These are phyloP conservation scores for Aeoliscus strigatus DNA, from an alignment of 2,797 vertebrate species.

Conservation along the genomic window DNA sequence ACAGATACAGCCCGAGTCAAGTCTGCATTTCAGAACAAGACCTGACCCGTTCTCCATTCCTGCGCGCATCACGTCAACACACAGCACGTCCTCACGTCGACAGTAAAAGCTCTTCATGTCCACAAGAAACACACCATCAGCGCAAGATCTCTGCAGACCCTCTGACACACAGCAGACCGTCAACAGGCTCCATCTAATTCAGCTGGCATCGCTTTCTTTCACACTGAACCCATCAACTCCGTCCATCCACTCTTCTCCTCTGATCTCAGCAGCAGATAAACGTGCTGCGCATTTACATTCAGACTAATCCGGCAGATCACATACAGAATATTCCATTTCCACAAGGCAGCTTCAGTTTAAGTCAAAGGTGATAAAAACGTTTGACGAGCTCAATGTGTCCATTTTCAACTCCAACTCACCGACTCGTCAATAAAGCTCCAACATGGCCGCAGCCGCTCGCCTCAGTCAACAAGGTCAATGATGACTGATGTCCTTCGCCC, in stretches of 20 bases:
- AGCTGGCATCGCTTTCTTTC: slow-evolving; percentile 60
- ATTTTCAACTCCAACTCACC: no score
- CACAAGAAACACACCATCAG: slow-evolving; percentile 17
- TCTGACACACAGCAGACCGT: slow-evolving; percentile 51
- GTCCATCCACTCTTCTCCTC: no score
- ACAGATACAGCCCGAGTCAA: slow-evolving; percentile 35
- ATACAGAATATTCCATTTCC: no score
- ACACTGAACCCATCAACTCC: slow-evolving; percentile 34
- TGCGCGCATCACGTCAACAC: slow-evolving; percentile 12
- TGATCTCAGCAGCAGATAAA: no score
- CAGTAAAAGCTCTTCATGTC: slow-evolving; percentile 3
- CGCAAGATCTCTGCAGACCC: slow-evolving; percentile 17
- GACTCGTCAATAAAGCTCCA: no score
- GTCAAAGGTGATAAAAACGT: no score
- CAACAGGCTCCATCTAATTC: slow-evolving; percentile 64
- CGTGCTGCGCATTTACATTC: no score
- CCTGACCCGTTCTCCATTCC: slow-evolving; percentile 36
- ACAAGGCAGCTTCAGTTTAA: no score
- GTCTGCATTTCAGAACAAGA: slow-evolving; percentile 59
- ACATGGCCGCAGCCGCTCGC: slow-evolving; percentile 40
- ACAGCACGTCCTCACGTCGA: slow-evolving; percentile 6
- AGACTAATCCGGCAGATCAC: no score
- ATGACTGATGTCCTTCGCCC: slow-evolving; percentile 58
- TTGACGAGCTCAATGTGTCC: no score
- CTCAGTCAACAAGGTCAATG: slow-evolving; percentile 60